Evolutionary conservation across 2,797 vertebrate genomes (phyloP).

Genomic region (Ctenosaura bakeri): DNA sequence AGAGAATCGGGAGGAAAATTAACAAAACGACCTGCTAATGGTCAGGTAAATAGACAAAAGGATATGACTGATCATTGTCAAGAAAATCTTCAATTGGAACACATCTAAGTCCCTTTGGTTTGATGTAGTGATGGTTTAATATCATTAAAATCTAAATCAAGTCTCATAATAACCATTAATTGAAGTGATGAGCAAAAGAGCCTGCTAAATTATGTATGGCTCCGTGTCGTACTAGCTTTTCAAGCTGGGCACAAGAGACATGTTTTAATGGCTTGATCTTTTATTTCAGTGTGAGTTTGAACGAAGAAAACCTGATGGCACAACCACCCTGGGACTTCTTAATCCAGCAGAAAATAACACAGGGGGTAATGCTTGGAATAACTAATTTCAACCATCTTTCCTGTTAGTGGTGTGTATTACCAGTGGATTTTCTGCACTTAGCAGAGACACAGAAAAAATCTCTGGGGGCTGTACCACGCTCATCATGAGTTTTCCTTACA

Average conservation of each 20-base stretch:
- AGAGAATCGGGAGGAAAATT: constrained; percentile 93
- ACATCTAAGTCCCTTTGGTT: not conserved
- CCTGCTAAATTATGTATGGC: not conserved
- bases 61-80: not conserved
- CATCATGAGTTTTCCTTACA: not conserved
- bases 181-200: constrained; percentile 16
- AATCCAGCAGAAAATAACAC: constrained; percentile 88
- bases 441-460: not conserved
- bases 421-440: not conserved
- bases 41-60: constrained; percentile 82
- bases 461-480: not conserved
- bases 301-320: constrained; percentile 91
- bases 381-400: not conserved
- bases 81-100: not conserved
- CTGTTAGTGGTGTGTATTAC: not conserved
- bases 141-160: not conserved
- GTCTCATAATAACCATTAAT: constrained; percentile 13
- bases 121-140: not conserved
- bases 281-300: constrained; percentile 90
- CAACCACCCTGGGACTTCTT: constrained; percentile 93
- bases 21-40: constrained; percentile 87
- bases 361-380: constrained; percentile 83
- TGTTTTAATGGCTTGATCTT: constrained; percentile 34
- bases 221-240: not conserved
- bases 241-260: not conserved